Evolutionary conservation across 2,888 invertebrate genomes (phyloP).

Genomic region (Drosophila flavopinicola): DNA sequence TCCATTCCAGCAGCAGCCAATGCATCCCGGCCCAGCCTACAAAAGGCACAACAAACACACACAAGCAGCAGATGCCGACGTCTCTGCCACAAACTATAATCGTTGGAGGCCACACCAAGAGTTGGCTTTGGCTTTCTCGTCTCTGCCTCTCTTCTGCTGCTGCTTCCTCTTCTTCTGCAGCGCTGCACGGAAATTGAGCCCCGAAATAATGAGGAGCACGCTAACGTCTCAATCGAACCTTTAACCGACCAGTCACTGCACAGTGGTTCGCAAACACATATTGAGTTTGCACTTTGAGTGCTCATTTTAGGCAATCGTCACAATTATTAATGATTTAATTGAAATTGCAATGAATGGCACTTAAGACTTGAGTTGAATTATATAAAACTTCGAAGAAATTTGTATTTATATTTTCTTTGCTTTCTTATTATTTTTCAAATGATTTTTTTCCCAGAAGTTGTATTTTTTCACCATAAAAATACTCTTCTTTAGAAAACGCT

Average conservation of each 20-base stretch:
- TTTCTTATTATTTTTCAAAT: too few relatives aligned
- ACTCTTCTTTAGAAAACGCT: too few relatives aligned
- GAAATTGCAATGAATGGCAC: too few relatives aligned
- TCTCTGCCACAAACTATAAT: slow-evolving; percentile 59
- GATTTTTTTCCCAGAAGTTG: too few relatives aligned
- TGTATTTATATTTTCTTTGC: too few relatives aligned
- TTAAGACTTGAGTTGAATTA: too few relatives aligned
- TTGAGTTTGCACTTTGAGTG: slow-evolving; percentile 4
- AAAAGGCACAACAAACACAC: slow-evolving; percentile 39
- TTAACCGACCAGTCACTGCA: slow-evolving; percentile 61
- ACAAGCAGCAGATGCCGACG: slow-evolving; percentile 30
- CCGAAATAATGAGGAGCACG: slow-evolving; percentile 71
- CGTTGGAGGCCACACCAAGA: slow-evolving; percentile 39
- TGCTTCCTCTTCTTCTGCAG: slow-evolving; percentile 21
- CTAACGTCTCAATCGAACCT: slow-evolving; percentile 76
- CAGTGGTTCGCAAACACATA: slow-evolving; percentile 46
- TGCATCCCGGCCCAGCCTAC: slow-evolving; percentile 16
- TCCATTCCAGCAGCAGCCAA: slow-evolving; percentile 21
- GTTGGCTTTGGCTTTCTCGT: slow-evolving; percentile 28
- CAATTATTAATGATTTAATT: too few relatives aligned
- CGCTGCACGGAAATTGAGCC: slow-evolving; percentile 68
- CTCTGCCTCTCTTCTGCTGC: slow-evolving; percentile 12
- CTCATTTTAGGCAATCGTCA: too few relatives aligned
- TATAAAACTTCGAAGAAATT: too few relatives aligned
- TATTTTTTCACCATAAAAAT: too few relatives aligned